Evolutionary conservation across 2,888 invertebrate species (phyloP).

Genomic region (Caenorhabditis becei): DNA sequence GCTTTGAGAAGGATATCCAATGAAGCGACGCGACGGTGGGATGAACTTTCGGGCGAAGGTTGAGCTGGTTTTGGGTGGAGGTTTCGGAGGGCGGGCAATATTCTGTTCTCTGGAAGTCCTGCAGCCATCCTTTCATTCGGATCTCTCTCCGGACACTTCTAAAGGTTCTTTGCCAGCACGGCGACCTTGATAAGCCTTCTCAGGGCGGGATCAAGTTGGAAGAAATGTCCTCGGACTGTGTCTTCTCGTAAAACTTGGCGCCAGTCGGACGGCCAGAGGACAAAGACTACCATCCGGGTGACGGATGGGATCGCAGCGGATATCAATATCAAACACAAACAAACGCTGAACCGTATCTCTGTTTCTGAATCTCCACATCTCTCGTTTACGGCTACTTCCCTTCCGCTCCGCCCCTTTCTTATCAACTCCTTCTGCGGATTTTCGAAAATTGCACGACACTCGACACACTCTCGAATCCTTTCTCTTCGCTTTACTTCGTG

Average conservation of each 20-base stretch:
- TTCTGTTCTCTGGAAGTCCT: background rate
- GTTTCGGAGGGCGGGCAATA: background rate
- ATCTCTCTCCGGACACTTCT: background rate
- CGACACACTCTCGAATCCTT: background rate
- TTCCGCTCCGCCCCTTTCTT: conserved; percentile 5
- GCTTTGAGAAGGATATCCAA: conserved; percentile 2
- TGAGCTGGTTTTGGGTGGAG: conserved; percentile 3
- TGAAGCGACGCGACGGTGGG: background rate
- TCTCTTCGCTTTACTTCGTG: background rate
- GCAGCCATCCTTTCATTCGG: background rate
- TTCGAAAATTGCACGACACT: conserved; percentile 42
- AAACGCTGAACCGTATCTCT: conserved; percentile 38
- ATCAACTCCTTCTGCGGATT: conserved; percentile 21
- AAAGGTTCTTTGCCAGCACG: conserved; percentile 7
- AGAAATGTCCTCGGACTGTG: conserved; percentile 23
- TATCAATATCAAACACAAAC: conserved; percentile 47
- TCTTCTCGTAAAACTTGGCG: conserved; percentile 54
- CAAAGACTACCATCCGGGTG: conserved; percentile 57
- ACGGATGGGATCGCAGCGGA: conserved; percentile 23
- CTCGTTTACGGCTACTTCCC: conserved; percentile 25
- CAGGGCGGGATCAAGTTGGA: conserved; percentile 53
- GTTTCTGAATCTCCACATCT: conserved; percentile 22
- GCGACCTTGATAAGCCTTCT: conserved; percentile 39
- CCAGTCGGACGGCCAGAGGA: conserved; percentile 58
- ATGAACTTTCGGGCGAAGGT: conserved; percentile 25